Conservation (phyloP, 2,797 vertebrate genomes). For the Limnodromus scolopaceus region DNA sequence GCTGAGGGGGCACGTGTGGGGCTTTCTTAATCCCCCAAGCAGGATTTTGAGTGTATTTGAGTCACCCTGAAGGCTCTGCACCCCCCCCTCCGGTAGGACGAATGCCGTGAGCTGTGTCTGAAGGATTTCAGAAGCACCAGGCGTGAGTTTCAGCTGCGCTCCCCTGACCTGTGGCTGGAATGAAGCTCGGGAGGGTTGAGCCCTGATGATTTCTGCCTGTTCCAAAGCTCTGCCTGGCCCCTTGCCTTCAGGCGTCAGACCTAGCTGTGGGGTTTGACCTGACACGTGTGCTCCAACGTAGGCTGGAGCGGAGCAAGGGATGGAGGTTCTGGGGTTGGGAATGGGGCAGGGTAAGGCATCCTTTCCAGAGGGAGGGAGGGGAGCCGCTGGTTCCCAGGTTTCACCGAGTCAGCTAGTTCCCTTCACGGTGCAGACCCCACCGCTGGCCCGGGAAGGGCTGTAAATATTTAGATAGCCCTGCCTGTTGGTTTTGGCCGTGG, state of each 20-base stretch:
- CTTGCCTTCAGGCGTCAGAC: neutral
- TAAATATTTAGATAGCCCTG: conserved; percentile 27
- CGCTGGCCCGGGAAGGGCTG: neutral
- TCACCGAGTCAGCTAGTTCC: conserved; percentile 2
- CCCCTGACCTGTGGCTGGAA: neutral
- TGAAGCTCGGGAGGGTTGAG: neutral
- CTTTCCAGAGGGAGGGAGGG: neutral
- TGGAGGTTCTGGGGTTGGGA: neutral
- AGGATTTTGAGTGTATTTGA: neutral
- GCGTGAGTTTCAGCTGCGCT: neutral
- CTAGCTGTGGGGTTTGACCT: neutral
- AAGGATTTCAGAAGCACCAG: neutral
- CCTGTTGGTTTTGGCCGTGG: conserved; percentile 35
- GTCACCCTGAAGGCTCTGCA: neutral
- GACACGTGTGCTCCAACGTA: neutral
- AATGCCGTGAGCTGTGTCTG: neutral
- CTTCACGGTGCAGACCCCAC: neutral
- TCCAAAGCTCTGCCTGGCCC: neutral
- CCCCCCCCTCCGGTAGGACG: neutral
- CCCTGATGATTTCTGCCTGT: neutral
- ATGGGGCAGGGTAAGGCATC: neutral
- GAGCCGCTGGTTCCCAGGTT: neutral
- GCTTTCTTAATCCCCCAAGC: neutral
- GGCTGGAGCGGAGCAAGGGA: neutral
- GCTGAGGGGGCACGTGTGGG: rapidly evolving